Conservation (phyloP, 2,113 vertebrate genomes). For the Genyomyrus donnyi region DNA sequence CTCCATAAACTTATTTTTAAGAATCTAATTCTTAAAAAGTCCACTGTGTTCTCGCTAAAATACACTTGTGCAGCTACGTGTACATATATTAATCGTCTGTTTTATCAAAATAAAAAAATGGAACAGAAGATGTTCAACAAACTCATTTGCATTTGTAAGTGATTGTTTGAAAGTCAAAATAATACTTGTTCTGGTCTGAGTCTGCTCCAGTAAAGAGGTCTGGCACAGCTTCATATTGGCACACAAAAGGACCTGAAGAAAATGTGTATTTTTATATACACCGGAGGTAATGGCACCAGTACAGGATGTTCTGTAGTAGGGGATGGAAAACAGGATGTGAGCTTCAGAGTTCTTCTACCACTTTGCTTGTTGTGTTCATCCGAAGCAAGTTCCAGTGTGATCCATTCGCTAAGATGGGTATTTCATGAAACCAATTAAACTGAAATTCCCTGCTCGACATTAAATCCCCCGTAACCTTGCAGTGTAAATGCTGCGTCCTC, state of each 20-base stretch:
- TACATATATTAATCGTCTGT: not conserved
- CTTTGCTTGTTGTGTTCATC: not conserved
- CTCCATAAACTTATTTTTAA: not conserved
- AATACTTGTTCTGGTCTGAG: not conserved
- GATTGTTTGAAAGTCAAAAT: not conserved
- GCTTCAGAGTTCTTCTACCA: not conserved
- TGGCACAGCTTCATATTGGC: not conserved
- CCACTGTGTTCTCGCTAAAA: not conserved
- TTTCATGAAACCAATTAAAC: not conserved
- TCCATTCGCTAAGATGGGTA: not conserved
- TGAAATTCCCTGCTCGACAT: not conserved
- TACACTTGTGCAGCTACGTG: not conserved
- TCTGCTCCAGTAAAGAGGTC: not conserved
- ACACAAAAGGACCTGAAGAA: not conserved
- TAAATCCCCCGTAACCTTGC: not conserved
- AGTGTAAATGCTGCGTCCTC: not conserved
- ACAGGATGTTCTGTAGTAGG: not conserved
- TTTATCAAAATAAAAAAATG: not conserved
- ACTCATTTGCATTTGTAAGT: not conserved
- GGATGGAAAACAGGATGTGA: not conserved
- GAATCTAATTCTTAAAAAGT: not conserved
- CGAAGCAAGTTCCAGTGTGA: not conserved
- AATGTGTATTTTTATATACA: not conserved
- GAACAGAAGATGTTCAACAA: not conserved
- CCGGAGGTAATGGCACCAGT: not conserved